Evolutionary conservation across 2,888 invertebrate genomes (phyloP).

Genomic region (Idaea dimidiata): DNA sequence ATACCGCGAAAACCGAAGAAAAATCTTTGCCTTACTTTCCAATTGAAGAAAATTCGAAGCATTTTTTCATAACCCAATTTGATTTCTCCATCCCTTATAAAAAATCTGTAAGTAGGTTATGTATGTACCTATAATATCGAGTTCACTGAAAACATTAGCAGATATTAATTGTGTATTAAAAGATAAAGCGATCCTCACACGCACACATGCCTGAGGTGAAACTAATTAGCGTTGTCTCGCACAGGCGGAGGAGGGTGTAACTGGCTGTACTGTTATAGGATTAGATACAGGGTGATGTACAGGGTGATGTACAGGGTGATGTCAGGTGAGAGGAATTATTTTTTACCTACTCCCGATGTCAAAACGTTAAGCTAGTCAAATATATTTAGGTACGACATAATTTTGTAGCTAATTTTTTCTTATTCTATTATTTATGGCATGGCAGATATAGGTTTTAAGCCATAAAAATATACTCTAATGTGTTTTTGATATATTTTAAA

Average conservation of each 20-base stretch:
- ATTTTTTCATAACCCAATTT: not conserved
- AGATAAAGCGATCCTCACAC: not conserved
- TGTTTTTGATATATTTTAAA: no score
- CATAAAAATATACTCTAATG: no score
- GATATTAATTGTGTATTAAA: not conserved
- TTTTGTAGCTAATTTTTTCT: no score
- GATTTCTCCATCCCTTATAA: not conserved
- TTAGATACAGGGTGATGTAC: no score
- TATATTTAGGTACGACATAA: no score
- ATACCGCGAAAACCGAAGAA: no score
- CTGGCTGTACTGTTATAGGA: not conserved
- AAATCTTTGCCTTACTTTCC: not conserved
- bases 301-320: no score
- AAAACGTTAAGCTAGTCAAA: no score
- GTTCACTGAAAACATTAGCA: not conserved
- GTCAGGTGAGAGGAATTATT: no score
- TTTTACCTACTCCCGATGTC: no score
- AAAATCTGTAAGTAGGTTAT: not conserved
- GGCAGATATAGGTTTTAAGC: no score
- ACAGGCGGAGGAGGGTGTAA: conserved; percentile 8
- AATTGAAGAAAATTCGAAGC: not conserved
- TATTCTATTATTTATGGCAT: no score
- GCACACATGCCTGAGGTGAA: conserved; percentile 6
- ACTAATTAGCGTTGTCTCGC: conserved; percentile 24
- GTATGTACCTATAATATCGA: not conserved